Percentiles rank a stretch among this genome's conserved stretches.
Conservation (phyloP, 2,797 vertebrate genomes). For the Ptychadena robeensis region DNA sequence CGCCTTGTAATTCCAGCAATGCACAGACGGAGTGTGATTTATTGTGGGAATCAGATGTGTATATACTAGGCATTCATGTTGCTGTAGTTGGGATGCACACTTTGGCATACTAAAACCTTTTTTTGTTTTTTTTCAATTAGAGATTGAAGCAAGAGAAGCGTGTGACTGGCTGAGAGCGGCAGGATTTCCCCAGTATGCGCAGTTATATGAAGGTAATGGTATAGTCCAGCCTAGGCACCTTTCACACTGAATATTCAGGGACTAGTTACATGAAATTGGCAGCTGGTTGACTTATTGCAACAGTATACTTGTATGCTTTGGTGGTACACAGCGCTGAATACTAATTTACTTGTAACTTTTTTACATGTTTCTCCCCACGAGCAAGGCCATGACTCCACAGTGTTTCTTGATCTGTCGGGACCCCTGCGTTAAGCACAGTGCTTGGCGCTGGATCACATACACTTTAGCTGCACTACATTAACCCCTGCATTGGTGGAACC, state of each 20-base stretch:
- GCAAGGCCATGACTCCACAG: no score
- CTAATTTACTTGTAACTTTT: no score
- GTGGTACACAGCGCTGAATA: not conserved
- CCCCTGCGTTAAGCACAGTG: no score
- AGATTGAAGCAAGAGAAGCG: conserved; percentile 88
- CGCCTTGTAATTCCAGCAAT: not conserved
- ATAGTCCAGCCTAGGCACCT: not conserved
- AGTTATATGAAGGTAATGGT: conserved; percentile 84
- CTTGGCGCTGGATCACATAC: no score
- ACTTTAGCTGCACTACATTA: no score
- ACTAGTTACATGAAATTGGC: not conserved
- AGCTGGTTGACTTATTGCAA: not conserved
- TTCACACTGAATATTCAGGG: not conserved
- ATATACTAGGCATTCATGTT: not conserved
- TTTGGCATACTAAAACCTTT: not conserved
- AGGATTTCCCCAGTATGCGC: conserved; percentile 88
- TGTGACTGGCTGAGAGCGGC: conserved; percentile 88
- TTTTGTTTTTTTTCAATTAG: conserved; percentile 72
- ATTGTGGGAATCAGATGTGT: no score
- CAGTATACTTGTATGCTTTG: not conserved
- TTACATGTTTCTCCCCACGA: no score
- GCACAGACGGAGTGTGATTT: not conserved
- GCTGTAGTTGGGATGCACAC: not conserved
- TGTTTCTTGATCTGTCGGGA: no score
- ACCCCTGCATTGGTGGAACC: no score